Base-by-base conservation (phyloP, 2,888 invertebrate genomes). In the Abrostola tripartita region DNA sequence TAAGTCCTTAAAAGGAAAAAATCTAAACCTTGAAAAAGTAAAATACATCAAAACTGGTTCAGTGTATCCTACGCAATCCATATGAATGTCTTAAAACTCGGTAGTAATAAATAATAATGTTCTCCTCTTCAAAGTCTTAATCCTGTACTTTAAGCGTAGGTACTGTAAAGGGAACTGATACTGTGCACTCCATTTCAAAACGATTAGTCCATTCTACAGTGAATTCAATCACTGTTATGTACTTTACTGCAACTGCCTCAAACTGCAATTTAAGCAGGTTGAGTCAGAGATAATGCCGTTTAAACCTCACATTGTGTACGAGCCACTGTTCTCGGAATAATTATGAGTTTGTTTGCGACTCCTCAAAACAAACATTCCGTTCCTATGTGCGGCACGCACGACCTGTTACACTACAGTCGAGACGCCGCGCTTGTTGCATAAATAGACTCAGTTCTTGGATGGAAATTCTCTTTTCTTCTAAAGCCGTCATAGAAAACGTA, bases 381-480 rank as follows among this genome's bases (percentile, higher is more conserved):
- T 89, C 85, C 88, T 87, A 89, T 87, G 88, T 85, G 87, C 87
- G 85, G 60, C 67, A 71, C 65, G 88, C 87, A 88, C 90, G 88
- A 89, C 91, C 89, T 86, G 90, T 83, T 86, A 83, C 84, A 83
- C 79, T 80, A 84, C 88, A 84, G 85, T 83, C 83, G 81, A 84
- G 81, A 89, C 92, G 89, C 89, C 90, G 86, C 91, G 91, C 88
- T 78, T 80, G 83, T 81, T 86, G 88, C 90, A 89, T 86, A 92
- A 92, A 93, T 93, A 93, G 92, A 90, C 81, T 84, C 87, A 89
- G 88, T 89, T 92, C 89, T 90, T 87, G 90, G 90, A 88, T 91
- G 89, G 85, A 90, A 90, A 92, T 90, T 87, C 85, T 89, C 82
- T 88, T 88, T 91, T 89, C 90, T 88, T 88, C 86, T 84, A 85